A percentile compares a stretch with the other conserved stretches of the same genome.
Conservation (phyloP, 2,113 vertebrate species). For the Dolichotis patagonum region DNA sequence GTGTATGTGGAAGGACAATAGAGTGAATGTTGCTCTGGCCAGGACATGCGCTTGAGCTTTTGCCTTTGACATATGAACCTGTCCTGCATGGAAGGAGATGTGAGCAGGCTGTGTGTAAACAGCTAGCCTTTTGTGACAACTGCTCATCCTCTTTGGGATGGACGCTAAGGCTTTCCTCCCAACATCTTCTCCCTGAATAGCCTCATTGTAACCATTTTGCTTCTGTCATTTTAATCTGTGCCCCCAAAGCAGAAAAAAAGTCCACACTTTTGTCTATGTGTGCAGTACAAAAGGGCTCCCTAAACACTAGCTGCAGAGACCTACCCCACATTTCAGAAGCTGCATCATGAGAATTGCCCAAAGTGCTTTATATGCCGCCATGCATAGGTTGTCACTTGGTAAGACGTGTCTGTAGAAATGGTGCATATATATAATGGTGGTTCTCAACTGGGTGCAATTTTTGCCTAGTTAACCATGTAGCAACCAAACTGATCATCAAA, state of each 20-base stretch:
- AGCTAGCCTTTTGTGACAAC: constrained; percentile 45
- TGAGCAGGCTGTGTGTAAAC: not conserved
- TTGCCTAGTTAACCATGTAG: not conserved
- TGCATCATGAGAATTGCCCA: not conserved
- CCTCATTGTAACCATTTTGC: constrained; percentile 41
- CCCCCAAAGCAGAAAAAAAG: constrained; percentile 44
- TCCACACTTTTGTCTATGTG: constrained; percentile 49
- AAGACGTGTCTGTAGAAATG: not conserved
- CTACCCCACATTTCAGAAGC: not conserved
- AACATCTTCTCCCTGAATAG: constrained; percentile 67
- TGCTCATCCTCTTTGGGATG: constrained; percentile 53
- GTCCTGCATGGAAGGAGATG: not conserved
- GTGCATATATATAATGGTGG: not conserved
- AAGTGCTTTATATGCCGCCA: not conserved
- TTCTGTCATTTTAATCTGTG: constrained; percentile 54
- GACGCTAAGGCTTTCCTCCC: constrained; percentile 61
- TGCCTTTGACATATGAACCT: not conserved
- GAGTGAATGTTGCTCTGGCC: not conserved
- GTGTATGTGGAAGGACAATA: not conserved
- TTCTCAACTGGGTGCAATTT: not conserved
- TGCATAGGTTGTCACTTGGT: not conserved
- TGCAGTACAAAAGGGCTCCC: not conserved
- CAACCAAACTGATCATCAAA: not conserved
- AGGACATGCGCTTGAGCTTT: not conserved
- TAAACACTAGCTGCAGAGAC: not conserved